Conservation (phyloP, 2,113 vertebrate genomes). For the Marmota monax region DNA sequence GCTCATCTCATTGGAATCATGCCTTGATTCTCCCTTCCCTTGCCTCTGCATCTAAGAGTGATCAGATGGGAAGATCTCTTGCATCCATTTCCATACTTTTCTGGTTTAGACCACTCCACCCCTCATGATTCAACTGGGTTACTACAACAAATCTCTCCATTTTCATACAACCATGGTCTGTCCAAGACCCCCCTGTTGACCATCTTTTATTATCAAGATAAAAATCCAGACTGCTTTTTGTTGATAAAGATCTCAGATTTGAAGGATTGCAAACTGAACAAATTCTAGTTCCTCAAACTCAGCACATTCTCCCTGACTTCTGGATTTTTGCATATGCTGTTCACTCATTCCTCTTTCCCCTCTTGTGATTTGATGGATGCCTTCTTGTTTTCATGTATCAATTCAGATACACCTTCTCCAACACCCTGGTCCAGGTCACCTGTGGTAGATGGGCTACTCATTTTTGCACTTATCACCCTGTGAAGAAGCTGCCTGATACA, state of each 20-base stretch:
- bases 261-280: neutral
- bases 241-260: neutral
- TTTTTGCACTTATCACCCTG: neutral
- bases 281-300: neutral
- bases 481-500: accelerated
- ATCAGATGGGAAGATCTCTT: neutral
- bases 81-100: neutral
- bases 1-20: neutral
- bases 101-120: neutral
- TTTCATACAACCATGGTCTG: neutral
- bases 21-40: neutral
- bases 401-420: neutral
- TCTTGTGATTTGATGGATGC: neutral
- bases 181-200: neutral
- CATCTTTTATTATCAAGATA: neutral
- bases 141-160: no score
- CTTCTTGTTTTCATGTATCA: neutral
- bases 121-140: neutral
- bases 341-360: neutral
- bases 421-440: neutral
- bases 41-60: neutral
- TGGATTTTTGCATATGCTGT: neutral
- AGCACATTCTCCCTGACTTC: neutral
- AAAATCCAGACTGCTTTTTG: neutral
- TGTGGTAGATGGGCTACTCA: neutral